Conservation (phyloP, 2,888 invertebrate genomes). For the Neoaliturus tenellus region DNA sequence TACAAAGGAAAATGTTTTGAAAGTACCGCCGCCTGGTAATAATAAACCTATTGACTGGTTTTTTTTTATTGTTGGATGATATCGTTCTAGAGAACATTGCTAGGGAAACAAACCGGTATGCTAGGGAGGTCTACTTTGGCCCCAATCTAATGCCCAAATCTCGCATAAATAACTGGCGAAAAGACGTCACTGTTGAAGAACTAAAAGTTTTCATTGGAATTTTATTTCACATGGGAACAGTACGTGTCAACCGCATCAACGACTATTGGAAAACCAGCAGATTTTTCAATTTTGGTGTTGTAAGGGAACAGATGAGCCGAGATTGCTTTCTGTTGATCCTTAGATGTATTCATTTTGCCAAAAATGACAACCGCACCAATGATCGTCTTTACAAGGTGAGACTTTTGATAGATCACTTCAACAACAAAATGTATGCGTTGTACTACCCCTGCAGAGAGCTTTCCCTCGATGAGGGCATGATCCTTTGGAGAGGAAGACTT, state of each 20-base stretch:
- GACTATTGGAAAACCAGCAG: conserved; percentile 30
- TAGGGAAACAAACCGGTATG: not conserved
- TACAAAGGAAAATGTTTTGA: not conserved
- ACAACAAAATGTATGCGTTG: not conserved
- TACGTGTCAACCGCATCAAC: no score
- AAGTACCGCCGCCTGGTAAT: not conserved
- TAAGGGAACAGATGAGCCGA: not conserved
- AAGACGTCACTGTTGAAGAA: conserved; percentile 25
- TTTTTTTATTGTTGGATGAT: not conserved
- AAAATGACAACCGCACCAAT: not conserved
- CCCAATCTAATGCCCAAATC: not conserved
- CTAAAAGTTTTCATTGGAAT: not conserved
- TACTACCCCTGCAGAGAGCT: not conserved
- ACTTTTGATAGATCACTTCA: conserved; percentile 4
- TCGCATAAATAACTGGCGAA: not conserved
- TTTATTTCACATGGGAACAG: no score
- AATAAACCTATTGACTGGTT: not conserved
- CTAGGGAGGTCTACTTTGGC: not conserved
- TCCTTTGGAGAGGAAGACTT: not conserved
- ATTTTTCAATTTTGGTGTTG: not conserved
- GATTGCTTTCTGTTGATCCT: not conserved
- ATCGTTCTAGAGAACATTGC: not conserved
- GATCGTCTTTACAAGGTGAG: not conserved
- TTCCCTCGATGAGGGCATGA: not conserved
- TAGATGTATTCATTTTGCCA: not conserved